phyloP scores from a whole-genome alignment of 2,113 vertebrate species.

The Macrotis lagotis region DNA sequence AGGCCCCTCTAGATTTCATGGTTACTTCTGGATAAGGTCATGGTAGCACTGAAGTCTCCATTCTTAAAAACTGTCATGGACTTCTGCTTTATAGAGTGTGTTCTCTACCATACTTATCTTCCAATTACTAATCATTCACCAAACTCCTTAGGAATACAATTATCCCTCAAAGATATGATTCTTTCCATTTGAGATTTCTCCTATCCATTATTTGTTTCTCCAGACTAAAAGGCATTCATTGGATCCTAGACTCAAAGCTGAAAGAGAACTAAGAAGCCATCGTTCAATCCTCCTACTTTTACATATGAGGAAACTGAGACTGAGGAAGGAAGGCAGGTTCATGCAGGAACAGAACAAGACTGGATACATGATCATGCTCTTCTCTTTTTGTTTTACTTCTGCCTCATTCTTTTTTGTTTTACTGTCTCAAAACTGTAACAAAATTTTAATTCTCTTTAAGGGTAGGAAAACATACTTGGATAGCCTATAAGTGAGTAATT shows the following conservation, averaged over 20 bases:
- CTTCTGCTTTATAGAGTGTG: background rate
- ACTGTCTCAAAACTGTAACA: constrained; percentile 1
- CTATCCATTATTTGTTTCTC: background rate
- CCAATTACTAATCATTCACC: background rate
- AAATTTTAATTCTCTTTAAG: constrained; percentile 44
- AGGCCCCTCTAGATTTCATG: background rate
- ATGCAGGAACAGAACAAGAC: background rate
- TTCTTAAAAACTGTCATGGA: constrained; percentile 8
- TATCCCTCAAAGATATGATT: background rate
- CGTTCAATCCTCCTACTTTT: background rate
- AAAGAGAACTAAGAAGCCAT: background rate
- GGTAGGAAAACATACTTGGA: constrained; percentile 8
- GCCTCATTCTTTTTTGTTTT: constrained; percentile 12
- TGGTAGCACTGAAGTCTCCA: constrained; percentile 36
- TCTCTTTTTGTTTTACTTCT: background rate
- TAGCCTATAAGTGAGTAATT: constrained; percentile 23
- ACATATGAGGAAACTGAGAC: background rate
- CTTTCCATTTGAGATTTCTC: background rate
- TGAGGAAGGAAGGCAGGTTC: background rate
- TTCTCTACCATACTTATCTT: background rate
- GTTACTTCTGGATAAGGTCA: constrained; percentile 48
- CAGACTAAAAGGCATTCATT: constrained; percentile 17
- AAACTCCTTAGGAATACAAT: constrained; percentile 1
- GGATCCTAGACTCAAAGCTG: background rate
- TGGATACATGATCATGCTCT: background rate